Percentiles rank a stretch among this genome's conserved stretches.
These are phyloP conservation scores for Tetraneura akinire DNA, from an alignment of 1,140 invertebrate genomes.

Conservation along the genomic window DNA sequence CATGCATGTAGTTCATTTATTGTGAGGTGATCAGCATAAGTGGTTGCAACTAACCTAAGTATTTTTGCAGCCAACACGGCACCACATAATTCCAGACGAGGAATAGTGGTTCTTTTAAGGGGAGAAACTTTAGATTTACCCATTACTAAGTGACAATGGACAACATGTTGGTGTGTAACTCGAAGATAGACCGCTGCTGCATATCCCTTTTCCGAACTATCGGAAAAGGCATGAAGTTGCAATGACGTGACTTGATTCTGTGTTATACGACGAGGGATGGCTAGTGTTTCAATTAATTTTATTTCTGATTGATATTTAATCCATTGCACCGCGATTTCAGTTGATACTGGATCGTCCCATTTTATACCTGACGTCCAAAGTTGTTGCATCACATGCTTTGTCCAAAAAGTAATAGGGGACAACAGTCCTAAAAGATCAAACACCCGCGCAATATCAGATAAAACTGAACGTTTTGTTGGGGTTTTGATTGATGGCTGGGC, in stretches of 20 bases:
- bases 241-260: no score
- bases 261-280: not conserved
- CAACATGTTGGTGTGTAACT: slow-evolving; percentile 39
- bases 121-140: slow-evolving; percentile 59
- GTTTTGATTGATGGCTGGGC: not conserved
- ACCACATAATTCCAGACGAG: slow-evolving; percentile 59
- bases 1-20: no score
- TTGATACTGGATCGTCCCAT: slow-evolving; percentile 57
- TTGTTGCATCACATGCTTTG: slow-evolving; percentile 59
- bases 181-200: not conserved
- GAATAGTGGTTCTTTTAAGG: slow-evolving; percentile 57
- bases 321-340: slow-evolving; percentile 54
- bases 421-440: slow-evolving; percentile 60
- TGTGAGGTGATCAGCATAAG: no score
- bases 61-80: slow-evolving; percentile 56
- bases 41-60: no score
- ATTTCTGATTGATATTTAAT: not conserved
- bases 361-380: slow-evolving; percentile 56
- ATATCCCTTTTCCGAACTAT: not conserved
- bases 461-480: slow-evolving; percentile 27
- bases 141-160: slow-evolving; percentile 50
- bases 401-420: slow-evolving; percentile 55
- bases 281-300: not conserved
- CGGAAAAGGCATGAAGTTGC: not conserved
- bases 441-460: slow-evolving; percentile 57